Base-by-base conservation (phyloP, 2,797 vertebrate species). In the Crenuchus spilurus region DNA sequence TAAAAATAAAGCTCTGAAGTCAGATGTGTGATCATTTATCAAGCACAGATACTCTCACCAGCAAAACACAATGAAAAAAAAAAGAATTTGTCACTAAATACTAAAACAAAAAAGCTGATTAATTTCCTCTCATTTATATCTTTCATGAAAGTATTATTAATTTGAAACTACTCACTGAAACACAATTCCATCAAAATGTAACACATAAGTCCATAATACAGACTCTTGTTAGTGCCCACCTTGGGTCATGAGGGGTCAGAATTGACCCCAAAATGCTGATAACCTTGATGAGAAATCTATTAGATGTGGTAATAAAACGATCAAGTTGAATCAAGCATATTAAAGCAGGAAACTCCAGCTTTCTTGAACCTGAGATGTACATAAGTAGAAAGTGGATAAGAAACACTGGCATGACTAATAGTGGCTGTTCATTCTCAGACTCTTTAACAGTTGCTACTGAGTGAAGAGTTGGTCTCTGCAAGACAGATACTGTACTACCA, bases 401-500 rank as follows among this genome's bases (percentile, higher is more conserved):
- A 52, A 52, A 52, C 16, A 52, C 22, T 26, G 49, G 14, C 49
- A 52, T 31, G 16, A 55, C 13, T n/a, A n/a, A n/a, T 30, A 24
- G 5, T 30, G 26, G 7, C 51, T 54, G 6, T 14, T 54, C 7
- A 4, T 0, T 18, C 54, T n/a, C 16, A n/a, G 30, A 8, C 10
- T 24, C 22, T 26, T 8, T 4, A 16, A 31, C 14, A 13, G 5
- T 9, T n/a, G 28, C 14, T 20, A 7, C 30, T 22, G 18, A 48
- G 20, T 1, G n/a, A n/a, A n/a, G n/a, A n/a, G n/a, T 10, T 33
- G 6, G 41, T 4, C 20, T 3, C 44, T 16, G 0, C 28, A 49
- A 61, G 8, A n/a, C 46, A 41, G 48, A 24, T 9, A 42, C 64
- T 41, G 20, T 39, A 31, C 64, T 75, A 64, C 39, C 64, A 68